A percentile compares a stretch with the other conserved stretches of the same genome.
These are phyloP conservation scores for Phortica variegata DNA, from an alignment of 1,140 invertebrate species.

Conservation along the genomic window DNA sequence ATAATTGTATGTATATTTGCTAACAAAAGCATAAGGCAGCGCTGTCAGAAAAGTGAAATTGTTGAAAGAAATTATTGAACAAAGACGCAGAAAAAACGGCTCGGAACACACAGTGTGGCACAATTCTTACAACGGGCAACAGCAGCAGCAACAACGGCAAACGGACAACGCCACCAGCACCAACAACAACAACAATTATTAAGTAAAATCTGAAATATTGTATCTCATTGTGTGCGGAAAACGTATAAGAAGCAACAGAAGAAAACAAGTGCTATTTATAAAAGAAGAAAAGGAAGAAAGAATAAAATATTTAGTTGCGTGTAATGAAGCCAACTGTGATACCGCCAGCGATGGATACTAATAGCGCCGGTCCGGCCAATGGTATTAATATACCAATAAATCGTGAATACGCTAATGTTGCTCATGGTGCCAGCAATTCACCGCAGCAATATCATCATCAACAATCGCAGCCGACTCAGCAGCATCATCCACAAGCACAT, in stretches of 20 bases:
- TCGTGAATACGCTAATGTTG: conserved; percentile 32
- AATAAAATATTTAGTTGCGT: too few species aligned
- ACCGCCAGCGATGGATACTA: conserved; percentile 19
- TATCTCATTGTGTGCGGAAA: too few species aligned
- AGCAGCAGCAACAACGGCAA: conserved; percentile 6
- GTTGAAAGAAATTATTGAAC: too few species aligned
- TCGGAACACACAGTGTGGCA: too few species aligned
- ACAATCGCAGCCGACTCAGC: conserved; percentile 24
- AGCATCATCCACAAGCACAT: conserved; percentile 9
- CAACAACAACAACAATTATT: too few species aligned
- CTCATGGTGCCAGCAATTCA: conserved; percentile 9
- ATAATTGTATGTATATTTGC: too few species aligned
- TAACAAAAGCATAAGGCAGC: too few species aligned
- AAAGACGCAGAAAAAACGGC: too few species aligned
- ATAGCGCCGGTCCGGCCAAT: conserved; percentile 15
- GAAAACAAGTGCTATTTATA: too few species aligned
- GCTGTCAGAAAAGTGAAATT: too few species aligned
- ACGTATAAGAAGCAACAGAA: conserved; percentile 2
- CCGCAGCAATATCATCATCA: conserved; percentile 13
- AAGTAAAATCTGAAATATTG: too few species aligned
- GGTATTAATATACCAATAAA: conserved; percentile 47
- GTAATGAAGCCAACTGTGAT: conserved; percentile 51
- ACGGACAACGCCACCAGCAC: conserved; percentile 14
- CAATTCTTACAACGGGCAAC: neutral
- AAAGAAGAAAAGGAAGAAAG: too few species aligned